These are phyloP conservation scores for Shargacucullia verbasci DNA, from an alignment of 2,888 invertebrate genomes.

Conservation along the genomic window DNA sequence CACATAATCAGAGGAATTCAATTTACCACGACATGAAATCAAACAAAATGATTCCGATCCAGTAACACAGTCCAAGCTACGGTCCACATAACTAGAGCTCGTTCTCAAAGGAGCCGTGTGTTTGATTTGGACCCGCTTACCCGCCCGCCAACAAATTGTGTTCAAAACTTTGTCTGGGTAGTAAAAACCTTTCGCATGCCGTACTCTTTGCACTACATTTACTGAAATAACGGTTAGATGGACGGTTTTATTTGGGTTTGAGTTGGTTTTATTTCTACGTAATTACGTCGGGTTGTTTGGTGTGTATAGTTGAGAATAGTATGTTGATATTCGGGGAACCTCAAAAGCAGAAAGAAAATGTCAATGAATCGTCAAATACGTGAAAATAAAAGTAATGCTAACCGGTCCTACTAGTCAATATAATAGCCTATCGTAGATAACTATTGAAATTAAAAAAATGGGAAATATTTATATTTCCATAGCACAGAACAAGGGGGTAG, in stretches of 20 bases:
- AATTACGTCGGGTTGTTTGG: conserved; percentile 17
- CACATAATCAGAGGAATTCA: conserved; percentile 25
- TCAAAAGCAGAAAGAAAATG: too few relatives aligned
- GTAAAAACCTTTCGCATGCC: conserved; percentile 64
- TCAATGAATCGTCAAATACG: too few relatives aligned
- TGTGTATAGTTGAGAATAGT: not conserved
- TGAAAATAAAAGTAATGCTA: too few relatives aligned
- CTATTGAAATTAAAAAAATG: too few relatives aligned
- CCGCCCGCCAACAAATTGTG: conserved; percentile 69
- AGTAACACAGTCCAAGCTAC: conserved; percentile 44
- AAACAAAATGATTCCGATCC: conserved; percentile 51
- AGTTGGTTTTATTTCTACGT: conserved; percentile 11
- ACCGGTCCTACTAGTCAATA: too few relatives aligned
- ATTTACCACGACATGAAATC: conserved; percentile 30
- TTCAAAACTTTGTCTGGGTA: conserved; percentile 65
- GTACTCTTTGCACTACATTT: conserved; percentile 58
- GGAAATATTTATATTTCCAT: too few relatives aligned
- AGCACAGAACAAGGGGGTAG: too few relatives aligned
- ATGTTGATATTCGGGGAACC: too few relatives aligned
- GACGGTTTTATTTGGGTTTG: conserved; percentile 38
- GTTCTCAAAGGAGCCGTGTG: conserved; percentile 74
- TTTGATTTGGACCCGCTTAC: conserved; percentile 75
- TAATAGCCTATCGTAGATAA: too few relatives aligned
- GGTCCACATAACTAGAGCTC: conserved; percentile 57
- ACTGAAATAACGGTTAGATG: conserved; percentile 52